Evolutionary conservation across 1,140 invertebrate species (phyloP), one percentile per base, ranked within the genome.

Genomic region (Probaryconus sp.): DNA sequence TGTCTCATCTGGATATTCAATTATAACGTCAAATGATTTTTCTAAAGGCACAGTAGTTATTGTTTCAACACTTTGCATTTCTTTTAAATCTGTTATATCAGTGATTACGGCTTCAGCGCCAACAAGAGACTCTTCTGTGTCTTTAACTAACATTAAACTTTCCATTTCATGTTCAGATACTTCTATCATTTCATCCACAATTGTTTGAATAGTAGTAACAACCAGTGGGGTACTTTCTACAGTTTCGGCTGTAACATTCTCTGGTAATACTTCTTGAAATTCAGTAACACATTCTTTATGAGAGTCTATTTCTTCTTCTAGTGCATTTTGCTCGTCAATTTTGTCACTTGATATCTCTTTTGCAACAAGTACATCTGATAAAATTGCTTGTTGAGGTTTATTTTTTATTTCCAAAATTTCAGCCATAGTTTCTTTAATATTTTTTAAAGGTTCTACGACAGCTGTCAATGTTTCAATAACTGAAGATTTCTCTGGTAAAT

Each of bases 181-280:
- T 63, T 85, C 80, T 20, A 85, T 77, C 3, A 83, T 60, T 50
- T 86, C 84, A 47, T 86, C 83, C 2, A 81, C 58, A 2, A 85
- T 77, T 4, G 79, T 79, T 45, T 82, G 78, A 10, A 82, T 70
- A 18, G 69, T 73, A 6, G 77, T 79, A 10, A 79, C 30, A 30
- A 79, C 21, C n/a, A 76, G 69, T 14, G 76, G 68, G 40, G 33
- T 2, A 45, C 26, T 58, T 37, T 71, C 61, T 6, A 47, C 20
- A n/a, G 64, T 7, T 14, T 42, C 14, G 7, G 50, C 28, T 21
- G 31, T 45, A 9, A 14, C 20, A 38, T 11, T 3, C 28, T 72
- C 11, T 11, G 24, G 2, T 31, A 30, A 11, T 2, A 37, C 13
- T 47, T 35, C 13, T 20, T 38, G 9, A 1, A 61, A 10, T 20